Conservation (phyloP, 2,888 invertebrate genomes). For the Drosophila rellima region DNA sequence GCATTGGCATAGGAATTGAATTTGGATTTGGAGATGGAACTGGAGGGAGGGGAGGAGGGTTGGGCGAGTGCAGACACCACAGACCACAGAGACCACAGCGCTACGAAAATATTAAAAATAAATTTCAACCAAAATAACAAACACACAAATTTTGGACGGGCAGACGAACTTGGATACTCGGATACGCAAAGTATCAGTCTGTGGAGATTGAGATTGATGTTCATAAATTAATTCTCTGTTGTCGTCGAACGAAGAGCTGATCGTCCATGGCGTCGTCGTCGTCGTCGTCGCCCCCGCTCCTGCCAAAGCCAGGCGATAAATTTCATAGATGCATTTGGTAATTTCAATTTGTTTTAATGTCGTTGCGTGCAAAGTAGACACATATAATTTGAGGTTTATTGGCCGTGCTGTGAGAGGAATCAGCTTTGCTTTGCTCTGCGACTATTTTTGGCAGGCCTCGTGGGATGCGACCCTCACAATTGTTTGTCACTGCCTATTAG, state of each 20-base stretch:
- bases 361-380: conserved; percentile 46
- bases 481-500: conserved; percentile 66
- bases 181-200: conserved; percentile 4
- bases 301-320: conserved; percentile 56
- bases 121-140: conserved; percentile 72
- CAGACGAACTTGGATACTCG: conserved; percentile 32
- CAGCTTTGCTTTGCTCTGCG: conserved; percentile 15
- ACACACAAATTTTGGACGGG: conserved; percentile 47
- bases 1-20: conserved; percentile 9
- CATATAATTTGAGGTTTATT: conserved; percentile 75
- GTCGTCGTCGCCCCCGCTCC: conserved; percentile 6
- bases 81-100: conserved; percentile 26
- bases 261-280: conserved; percentile 2
- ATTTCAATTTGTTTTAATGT: conserved; percentile 78
- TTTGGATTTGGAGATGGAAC: conserved; percentile 21
- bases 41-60: conserved; percentile 15
- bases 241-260: conserved; percentile 27
- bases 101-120: conserved; percentile 64
- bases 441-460: conserved; percentile 64
- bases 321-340: conserved; percentile 76
- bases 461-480: conserved; percentile 61
- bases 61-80: conserved; percentile 25
- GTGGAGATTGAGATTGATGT: conserved; percentile 71
- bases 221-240: conserved; percentile 63
- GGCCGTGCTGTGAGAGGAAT: conserved; percentile 28